Evolutionary conservation across 2,113 vertebrate genomes (phyloP), one percentile per base, ranked within the genome.

Genomic region (Festucalex cinctus): DNA sequence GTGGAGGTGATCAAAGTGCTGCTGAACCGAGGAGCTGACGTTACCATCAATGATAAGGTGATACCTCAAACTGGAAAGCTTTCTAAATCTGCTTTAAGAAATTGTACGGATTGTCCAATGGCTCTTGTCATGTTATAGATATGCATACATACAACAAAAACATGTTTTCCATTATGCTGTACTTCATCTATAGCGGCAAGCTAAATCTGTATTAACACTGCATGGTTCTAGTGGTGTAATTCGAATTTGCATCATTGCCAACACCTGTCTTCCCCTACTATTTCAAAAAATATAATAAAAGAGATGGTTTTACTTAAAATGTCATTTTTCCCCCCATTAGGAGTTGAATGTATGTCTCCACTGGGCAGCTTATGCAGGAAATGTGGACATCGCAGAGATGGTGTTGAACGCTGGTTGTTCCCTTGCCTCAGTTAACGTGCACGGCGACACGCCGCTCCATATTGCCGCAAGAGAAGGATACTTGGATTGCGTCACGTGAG

Each of bases 351-450:
- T 96, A 58, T 95, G 94, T 71, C 79, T 95, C 54, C 95, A 97
- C 88, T 97, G 95, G 95, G 95, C 95, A 0, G 95, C 94, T 13
- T 97, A 95, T 56, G 94, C 95, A 0, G 95, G 95, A 44, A 94
- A 93, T 0, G 93, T 93, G 0, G 94, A 95, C 58, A 96, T 96
- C 0, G 94, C 94, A 0, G 95, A 96, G 83, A 88, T 95, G 59
- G 90, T 97, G n/a, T 87, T 96, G 53, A 96, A 96, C 0, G 90
- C 95, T 0, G 94, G 93, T 62, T 97, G 94, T 0, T 93, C 95
- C n/a, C 91, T 97, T 0, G 75, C 92, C 0, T 93, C 94, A 0
- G 92, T 94, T 0, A 97, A 97, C 84, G 79, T 94, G 75, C 95
- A 96, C 0, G 95, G 95, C 36, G 95, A 97, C 91, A 95, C 94